These are phyloP conservation scores for Brachyopa scutellaris DNA, from an alignment of 2,888 invertebrate species.

Conservation along the genomic window DNA sequence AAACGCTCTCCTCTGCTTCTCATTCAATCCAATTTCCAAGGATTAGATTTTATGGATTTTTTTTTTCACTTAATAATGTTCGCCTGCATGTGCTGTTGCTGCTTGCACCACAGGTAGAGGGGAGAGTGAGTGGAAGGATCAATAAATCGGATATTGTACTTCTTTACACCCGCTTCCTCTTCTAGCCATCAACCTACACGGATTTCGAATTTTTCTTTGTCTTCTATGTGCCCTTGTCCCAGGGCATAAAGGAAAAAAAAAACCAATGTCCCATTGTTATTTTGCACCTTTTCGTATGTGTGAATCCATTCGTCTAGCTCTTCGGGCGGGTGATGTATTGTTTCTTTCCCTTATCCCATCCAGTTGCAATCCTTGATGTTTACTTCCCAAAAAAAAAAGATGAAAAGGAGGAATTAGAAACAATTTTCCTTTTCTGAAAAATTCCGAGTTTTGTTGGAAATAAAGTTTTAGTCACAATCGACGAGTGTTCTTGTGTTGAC, in stretches of 20 bases:
- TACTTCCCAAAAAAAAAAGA: conserved; percentile 20
- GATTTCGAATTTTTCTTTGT: conserved; percentile 15
- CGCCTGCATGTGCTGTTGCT: neutral
- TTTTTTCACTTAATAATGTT: neutral
- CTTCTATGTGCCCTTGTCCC: conserved; percentile 17
- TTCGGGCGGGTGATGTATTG: conserved; percentile 62
- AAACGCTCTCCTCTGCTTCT: conserved; percentile 3
- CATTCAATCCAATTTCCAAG: conserved; percentile 54
- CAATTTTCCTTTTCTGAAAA: conserved; percentile 36
- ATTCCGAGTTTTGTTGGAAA: conserved; percentile 27
- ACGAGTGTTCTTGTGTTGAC: conserved; percentile 42
- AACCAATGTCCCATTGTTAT: conserved; percentile 61
- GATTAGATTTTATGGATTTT: conserved; percentile 51
- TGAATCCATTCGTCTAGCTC: conserved; percentile 15
- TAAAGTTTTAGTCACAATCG: conserved; percentile 42
- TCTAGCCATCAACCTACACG: neutral
- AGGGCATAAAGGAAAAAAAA: conserved; percentile 1
- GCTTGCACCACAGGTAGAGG: neutral
- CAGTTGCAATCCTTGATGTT: conserved; percentile 22
- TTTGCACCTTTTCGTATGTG: conserved; percentile 63
- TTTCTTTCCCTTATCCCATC: conserved; percentile 20
- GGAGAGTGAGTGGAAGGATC: conserved; percentile 21
- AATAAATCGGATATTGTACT: conserved; percentile 65
- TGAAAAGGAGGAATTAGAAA: conserved; percentile 15
- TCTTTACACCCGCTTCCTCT: conserved; percentile 55